A percentile compares a stretch with the other conserved stretches of the same genome.
phyloP scores from a whole-genome alignment of 2,888 invertebrate species.

The Dynastes grantii region DNA sequence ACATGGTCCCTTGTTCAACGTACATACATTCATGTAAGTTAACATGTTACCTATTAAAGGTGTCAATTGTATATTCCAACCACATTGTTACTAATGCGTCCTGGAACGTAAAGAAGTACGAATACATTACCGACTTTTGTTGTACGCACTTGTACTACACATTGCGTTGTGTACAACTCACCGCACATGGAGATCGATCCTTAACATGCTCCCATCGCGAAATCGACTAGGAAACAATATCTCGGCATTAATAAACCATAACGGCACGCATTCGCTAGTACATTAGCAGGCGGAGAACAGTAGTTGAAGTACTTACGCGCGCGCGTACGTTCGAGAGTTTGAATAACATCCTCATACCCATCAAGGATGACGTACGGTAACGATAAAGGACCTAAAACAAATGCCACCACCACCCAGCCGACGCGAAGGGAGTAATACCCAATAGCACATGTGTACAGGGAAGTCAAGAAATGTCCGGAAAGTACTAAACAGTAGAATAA shows the following conservation, averaged over 20 bases:
- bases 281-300: constrained; percentile 11
- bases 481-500: too few relatives aligned
- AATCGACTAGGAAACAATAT: constrained; percentile 24
- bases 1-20: too few relatives aligned
- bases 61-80: too few relatives aligned
- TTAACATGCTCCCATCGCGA: constrained; percentile 2
- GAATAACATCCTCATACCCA: constrained; percentile 20
- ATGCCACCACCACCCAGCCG: constrained; percentile 18
- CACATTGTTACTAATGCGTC: too few relatives aligned
- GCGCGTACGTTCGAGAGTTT: neutral
- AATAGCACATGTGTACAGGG: constrained; percentile 14
- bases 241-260: constrained; percentile 22
- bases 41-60: too few relatives aligned
- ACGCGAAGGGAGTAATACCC: constrained; percentile 4
- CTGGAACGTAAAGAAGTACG: too few relatives aligned
- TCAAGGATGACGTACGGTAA: neutral
- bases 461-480: constrained; percentile 1
- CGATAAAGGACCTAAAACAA: constrained; percentile 33
- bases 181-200: neutral
- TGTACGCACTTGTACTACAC: too few relatives aligned
- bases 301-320: constrained; percentile 16
- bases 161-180: too few relatives aligned
- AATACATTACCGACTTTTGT: too few relatives aligned
- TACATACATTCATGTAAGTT: too few relatives aligned
- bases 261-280: constrained; percentile 3